A percentile compares a stretch with the other conserved stretches of the same genome.
Evolutionary conservation across 2,888 invertebrate genomes (phyloP).

Genomic region (Sinelater perroti): DNA sequence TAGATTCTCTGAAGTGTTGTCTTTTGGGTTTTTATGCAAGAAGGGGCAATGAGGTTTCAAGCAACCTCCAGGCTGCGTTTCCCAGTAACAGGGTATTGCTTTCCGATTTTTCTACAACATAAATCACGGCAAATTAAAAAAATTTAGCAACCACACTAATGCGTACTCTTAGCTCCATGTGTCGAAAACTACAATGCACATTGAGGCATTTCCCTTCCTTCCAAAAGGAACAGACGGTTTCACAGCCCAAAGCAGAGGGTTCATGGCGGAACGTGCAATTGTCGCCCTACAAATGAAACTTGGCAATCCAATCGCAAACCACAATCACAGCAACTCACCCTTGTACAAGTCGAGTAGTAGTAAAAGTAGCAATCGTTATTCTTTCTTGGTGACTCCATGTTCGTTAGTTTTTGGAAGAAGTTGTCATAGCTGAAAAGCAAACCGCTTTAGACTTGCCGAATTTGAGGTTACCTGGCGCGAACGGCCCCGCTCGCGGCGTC

Average conservation of each 20-base stretch:
- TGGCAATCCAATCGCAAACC: too few species aligned
- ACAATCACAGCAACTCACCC: constrained; percentile 66
- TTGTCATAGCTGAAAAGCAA: constrained; percentile 57
- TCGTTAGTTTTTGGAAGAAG: constrained; percentile 61
- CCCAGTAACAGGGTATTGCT: constrained; percentile 87
- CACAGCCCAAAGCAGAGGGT: constrained; percentile 82
- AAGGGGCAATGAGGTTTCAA: constrained; percentile 87
- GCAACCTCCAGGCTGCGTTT: constrained; percentile 85
- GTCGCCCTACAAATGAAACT: constrained; percentile 79
- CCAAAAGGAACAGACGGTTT: constrained; percentile 84
- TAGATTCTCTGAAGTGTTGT: constrained; percentile 43
- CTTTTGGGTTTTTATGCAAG: constrained; percentile 68
- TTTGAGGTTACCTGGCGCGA: constrained; percentile 46
- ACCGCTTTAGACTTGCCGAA: constrained; percentile 29
- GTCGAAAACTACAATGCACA: constrained; percentile 81
- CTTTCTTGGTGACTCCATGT: constrained; percentile 76
- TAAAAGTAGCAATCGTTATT: constrained; percentile 90
- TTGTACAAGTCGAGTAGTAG: constrained; percentile 86
- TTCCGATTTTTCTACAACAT: constrained; percentile 79
- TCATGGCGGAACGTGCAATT: constrained; percentile 86
- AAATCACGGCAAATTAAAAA: neutral
- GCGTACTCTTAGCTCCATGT: constrained; percentile 82
- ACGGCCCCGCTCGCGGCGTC: constrained; percentile 1
- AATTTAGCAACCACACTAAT: neutral
- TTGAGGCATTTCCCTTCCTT: constrained; percentile 82